Evolutionary conservation across 2,797 vertebrate species (phyloP), one percentile per base, ranked within the genome.

Genomic region (Erpetoichthys calabaricus): DNA sequence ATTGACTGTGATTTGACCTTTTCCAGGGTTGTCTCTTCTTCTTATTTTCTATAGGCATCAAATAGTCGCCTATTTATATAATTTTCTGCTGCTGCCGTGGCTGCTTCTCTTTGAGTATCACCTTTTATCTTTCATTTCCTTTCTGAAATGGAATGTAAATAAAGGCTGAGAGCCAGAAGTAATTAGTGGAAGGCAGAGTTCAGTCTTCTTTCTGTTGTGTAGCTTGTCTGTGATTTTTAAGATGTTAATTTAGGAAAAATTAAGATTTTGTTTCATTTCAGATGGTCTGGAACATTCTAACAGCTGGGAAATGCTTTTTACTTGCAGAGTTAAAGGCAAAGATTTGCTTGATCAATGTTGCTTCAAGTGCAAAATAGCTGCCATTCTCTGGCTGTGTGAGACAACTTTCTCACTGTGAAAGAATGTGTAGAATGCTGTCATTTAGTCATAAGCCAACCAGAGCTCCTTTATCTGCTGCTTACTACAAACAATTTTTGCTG

Each of bases 351-450:
- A 73, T 79, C 68, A 70, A 64, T 67, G 59, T 60, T 59, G 57
- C 67, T 77, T 72, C 69, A 46, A 67, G 47, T 71, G 71, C 65
- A 73, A 67, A 67, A 61, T 68, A 72, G 72, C 74, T 59, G 68
- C 77, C 60, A 65, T 70, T 76, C 71, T 74, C 56, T 58, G 68
- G 67, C 72, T 68, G 76, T 64, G 58, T 75, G 69, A 71, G 75
- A 76, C 75, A 64, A 71, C 70, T 80, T 79, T 84, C 88, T 89
- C 88, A 90, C 83, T 83, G 84, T 80, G 67, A 81, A 87, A 86
- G 92, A 95, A 94, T 91, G 88, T 81, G 68, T 74, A 91, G 87
- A 94, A 95, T 90, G 89, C 85, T 88, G 85, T 88, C 87, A 84
- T 89, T 91, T 90, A 85, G 89, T 91, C 86, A 88, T 79, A 73